phyloP scores from a whole-genome alignment of 1,140 invertebrate species.

The Nymphalis io region DNA sequence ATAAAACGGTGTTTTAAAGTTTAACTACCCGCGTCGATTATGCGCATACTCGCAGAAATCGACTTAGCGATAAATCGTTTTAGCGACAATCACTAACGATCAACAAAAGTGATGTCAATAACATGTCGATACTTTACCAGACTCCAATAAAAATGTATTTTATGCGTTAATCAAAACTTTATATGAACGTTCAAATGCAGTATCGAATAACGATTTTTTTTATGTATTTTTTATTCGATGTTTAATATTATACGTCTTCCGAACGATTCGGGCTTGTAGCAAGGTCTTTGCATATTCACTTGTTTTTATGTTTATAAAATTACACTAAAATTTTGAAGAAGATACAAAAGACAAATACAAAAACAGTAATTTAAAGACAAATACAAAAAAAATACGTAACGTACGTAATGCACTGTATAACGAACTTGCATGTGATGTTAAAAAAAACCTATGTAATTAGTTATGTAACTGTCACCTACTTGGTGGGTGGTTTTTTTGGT shows the following conservation, averaged over 20 bases:
- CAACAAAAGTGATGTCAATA: constrained; percentile 17
- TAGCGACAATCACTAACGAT: constrained; percentile 30
- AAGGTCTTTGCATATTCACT: not conserved
- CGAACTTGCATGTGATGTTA: too few species aligned
- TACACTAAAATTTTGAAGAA: too few species aligned
- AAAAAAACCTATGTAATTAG: too few species aligned
- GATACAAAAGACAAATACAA: too few species aligned
- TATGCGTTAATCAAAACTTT: constrained; percentile 26
- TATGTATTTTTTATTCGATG: constrained; percentile 25
- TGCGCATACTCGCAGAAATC: constrained; percentile 49
- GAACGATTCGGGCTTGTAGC: not conserved
- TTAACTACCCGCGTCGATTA: constrained; percentile 55
- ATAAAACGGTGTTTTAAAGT: constrained; percentile 57
- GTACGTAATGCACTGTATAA: too few species aligned
- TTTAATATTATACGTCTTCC: constrained; percentile 12
- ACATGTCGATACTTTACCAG: constrained; percentile 13
- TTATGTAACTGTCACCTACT: too few species aligned
- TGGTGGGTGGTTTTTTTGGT: too few species aligned
- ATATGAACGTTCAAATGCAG: constrained; percentile 9
- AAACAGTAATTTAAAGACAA: too few species aligned
- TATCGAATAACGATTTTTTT: constrained; percentile 24
- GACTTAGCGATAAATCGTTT: constrained; percentile 49
- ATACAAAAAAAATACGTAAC: too few species aligned
- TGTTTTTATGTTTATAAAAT: too few species aligned
- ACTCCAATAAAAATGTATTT: constrained; percentile 14